Evolutionary conservation across 2,888 invertebrate genomes (phyloP).

Genomic region (Serripes groenlandicus): DNA sequence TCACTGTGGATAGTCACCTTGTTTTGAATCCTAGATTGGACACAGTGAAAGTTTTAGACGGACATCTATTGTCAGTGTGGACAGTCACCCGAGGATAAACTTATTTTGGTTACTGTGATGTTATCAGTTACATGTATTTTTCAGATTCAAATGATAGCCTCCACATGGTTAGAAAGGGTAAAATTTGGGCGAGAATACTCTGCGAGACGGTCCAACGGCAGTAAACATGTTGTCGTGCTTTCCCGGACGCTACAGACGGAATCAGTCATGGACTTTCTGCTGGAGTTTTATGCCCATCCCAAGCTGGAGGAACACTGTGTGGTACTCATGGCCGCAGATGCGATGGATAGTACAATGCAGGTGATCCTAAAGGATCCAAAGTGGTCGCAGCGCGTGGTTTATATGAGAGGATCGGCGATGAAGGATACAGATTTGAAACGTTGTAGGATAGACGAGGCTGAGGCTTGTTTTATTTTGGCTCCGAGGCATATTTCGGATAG

Average conservation of each 20-base stretch:
- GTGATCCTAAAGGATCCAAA: conserved; percentile 97
- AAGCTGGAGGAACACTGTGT: conserved; percentile 96
- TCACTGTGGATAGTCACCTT: no score
- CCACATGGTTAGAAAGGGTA: conserved; percentile 99
- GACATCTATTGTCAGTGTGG: no score
- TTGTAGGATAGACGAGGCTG: conserved; percentile 93
- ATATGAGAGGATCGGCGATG: conserved; percentile 97
- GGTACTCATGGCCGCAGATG: conserved; percentile 98
- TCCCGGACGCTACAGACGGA: conserved; percentile 97
- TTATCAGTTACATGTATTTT: conserved; percentile 1
- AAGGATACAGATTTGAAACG: conserved; percentile 98
- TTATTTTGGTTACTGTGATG: no score
- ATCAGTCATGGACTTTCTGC: conserved; percentile 99
- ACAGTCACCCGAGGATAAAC: no score
- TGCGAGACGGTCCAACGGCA: conserved; percentile 95
- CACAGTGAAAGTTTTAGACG: no score
- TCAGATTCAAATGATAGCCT: conserved; percentile 98
- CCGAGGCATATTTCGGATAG: conserved; percentile 98
- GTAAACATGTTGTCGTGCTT: conserved; percentile 99
- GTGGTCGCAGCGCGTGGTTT: conserved; percentile 99
- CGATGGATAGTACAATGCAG: conserved; percentile 98
- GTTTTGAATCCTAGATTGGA: no score
- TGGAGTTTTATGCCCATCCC: conserved; percentile 99
- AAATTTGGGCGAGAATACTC: conserved; percentile 98
- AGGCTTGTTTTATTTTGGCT: conserved; percentile 98